Evolutionary conservation across 2,113 vertebrate genomes (phyloP), one percentile per base, ranked within the genome.

Genomic region (Dendropsophus ebraccatus): DNA sequence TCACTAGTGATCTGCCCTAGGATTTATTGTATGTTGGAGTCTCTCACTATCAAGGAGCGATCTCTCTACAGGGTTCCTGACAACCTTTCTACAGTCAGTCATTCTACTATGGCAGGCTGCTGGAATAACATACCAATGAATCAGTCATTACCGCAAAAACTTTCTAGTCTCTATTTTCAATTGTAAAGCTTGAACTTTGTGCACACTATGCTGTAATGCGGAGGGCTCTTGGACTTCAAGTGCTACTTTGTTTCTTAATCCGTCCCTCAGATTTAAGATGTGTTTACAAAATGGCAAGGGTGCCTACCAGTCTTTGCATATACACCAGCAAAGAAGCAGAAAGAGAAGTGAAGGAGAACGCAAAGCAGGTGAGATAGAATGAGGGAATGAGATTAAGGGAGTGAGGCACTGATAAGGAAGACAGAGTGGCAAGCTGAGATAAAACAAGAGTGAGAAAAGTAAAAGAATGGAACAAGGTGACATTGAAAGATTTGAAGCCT

Each of bases 391-490:
- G 65, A 80, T 72, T 86, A 73, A 73, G 76, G 56, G 84, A 81
- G 84, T 80, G 84, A 72, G 60, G 49, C 23, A 45, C 35, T 47
- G 84, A 86, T 81, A 81, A 80, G 62, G n/a, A 32, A 80, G 84
- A 80, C 84, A 86, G 84, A 72, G 75, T 80, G 84, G 50, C 76
- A 45, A 72, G 62, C 13, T 28, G 21, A 86, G 84, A 86, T 80
- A 56, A 60, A 58, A 23, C 62, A 49, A 81, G 77, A 41, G 84
- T 86, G 76, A 86, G 84, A 86, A 72, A 81, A 73, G 52, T 67
- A 56, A 47, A 30, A 81, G 75, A 58, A 37, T 11, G 76, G 84
- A 73, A 81, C 76, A 86, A 86, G 84, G 84, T 86, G 84, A 86
- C 84, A 86, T 81, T 86, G 73, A 73, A 60, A 19, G 49, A 60